phyloP scores from a whole-genome alignment of 2,113 vertebrate species.

The Ardeotis arabs region DNA sequence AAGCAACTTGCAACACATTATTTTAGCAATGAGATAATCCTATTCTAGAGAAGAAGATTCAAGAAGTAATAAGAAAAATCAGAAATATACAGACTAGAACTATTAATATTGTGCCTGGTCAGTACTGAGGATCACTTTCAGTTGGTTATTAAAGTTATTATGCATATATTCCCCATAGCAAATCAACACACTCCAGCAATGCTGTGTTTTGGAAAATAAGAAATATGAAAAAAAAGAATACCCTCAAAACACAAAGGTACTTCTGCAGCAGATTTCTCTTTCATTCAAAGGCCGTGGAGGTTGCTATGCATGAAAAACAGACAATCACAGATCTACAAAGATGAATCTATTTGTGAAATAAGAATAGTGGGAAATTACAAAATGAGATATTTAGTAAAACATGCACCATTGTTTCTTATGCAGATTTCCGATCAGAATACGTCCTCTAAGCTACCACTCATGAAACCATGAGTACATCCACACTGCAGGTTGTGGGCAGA shows the following conservation, averaged over 20 bases:
- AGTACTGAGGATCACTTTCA: not conserved
- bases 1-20: not conserved
- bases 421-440: not conserved
- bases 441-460: not conserved
- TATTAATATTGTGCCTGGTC: not conserved
- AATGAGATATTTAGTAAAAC: not conserved
- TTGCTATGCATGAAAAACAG: not conserved
- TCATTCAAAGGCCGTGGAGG: not conserved
- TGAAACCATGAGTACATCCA: not conserved
- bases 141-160: not conserved
- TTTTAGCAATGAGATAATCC: not conserved
- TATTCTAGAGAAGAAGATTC: not conserved
- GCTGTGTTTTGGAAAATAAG: not conserved
- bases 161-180: not conserved
- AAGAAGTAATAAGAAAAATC: not conserved
- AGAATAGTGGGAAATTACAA: not conserved
- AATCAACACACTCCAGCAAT: not conserved
- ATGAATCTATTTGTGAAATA: not conserved
- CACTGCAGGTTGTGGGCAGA: not conserved
- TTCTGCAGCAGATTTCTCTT: not conserved
- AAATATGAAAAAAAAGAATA: not conserved
- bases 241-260: not conserved
- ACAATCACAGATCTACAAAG: not conserved
- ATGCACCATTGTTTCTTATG: not conserved
- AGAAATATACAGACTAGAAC: slow-evolving; percentile 1